Conservation (phyloP, 2,797 vertebrate genomes). For the Taeniopygia guttata region DNA sequence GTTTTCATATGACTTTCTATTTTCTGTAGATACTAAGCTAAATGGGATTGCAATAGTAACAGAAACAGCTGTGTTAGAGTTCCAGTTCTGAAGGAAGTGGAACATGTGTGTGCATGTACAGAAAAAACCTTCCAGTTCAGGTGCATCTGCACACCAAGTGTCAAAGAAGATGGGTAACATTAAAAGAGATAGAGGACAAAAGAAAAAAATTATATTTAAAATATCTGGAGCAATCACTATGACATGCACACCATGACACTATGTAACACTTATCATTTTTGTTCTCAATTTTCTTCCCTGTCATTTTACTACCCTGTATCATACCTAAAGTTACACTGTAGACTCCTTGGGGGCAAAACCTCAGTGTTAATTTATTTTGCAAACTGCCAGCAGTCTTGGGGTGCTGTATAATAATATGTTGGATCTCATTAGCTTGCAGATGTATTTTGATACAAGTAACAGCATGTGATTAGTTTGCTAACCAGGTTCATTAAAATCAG, state of each 20-base stretch:
- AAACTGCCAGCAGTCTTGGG: neutral
- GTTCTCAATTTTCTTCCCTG: neutral
- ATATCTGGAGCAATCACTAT: neutral
- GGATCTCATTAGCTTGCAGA: neutral
- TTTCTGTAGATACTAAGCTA: neutral
- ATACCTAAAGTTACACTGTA: neutral
- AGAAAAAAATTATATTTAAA: neutral
- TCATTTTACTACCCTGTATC: neutral
- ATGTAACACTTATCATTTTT: neutral
- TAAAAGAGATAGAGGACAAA: neutral
- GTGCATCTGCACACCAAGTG: neutral
- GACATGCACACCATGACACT: neutral
- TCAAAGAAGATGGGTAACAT: neutral
- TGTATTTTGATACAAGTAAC: neutral
- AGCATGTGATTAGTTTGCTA: neutral
- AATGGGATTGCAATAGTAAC: neutral
- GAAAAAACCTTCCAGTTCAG: neutral
- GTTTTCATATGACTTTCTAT: neutral
- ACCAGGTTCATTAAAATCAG: neutral
- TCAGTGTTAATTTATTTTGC: neutral
- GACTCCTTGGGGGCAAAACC: neutral
- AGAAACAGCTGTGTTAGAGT: neutral
- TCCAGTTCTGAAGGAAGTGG: neutral
- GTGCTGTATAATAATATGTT: neutral
- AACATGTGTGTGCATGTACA: neutral